Evolutionary conservation across 2,113 vertebrate species (phyloP), one percentile per base, ranked within the genome.

Genomic region (Protomyctophum bolini): DNA sequence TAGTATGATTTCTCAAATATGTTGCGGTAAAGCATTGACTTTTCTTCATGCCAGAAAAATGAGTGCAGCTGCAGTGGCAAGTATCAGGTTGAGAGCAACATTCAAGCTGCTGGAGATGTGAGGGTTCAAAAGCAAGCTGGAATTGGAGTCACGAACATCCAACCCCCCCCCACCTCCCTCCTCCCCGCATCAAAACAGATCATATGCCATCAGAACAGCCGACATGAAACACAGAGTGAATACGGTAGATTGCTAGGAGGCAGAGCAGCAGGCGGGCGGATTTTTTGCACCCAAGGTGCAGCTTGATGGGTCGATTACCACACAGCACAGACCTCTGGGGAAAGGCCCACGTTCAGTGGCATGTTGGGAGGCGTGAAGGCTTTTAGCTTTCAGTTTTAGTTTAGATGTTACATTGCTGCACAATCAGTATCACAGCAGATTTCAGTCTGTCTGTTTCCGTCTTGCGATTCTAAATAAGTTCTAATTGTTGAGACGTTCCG

Each of bases 251-350:
- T 81, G 66, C 77, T 66, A 48, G 56, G 70, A 81, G 76, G 45
- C 47, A 57, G 65, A 8, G 47, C 58, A 68, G 55, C 56, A 74
- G 3, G 10, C n/a, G 29, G 59, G 77, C 70, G 60, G 15, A 64
- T 79, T 73, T 73, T 79, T 73, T 73, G 51, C 60, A 76, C 67
- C 66, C 48, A 29, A 73, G 74, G 71, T 72, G 59, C 50, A 1
- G n/a, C 61, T 60, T 64, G 10, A 83, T 78, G 58, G 58, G 76
- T 70, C 71, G 60, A 76, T 83, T 29, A 74, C n/a, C 54, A 72
- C 45, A 72, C 45, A 1, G 7, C 72, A 47, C 21, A 67, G n/a
- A 48, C 41, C 72, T 58, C 41, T 8, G 12, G 68, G 54, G 48
- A 51, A 60, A 10, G 33, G 7, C 10, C 7, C 55, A 3, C 7